Evolutionary conservation across 2,113 vertebrate genomes (phyloP), one percentile per base, ranked within the genome.

Genomic region (Micronisus gabar): DNA sequence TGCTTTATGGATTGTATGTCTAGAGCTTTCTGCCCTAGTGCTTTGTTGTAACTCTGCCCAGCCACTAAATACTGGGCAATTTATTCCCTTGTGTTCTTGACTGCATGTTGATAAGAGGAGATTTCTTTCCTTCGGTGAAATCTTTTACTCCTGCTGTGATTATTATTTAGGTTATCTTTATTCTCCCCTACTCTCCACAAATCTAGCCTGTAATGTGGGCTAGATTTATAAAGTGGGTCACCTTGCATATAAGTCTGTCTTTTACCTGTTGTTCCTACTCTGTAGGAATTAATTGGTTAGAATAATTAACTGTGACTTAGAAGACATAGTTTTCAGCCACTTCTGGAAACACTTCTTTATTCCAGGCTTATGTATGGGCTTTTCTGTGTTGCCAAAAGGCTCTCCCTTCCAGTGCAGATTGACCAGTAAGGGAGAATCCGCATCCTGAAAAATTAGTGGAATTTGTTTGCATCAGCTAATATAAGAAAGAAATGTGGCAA

Each of bases 1-100:
- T 1, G 1, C 66, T 36, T 82, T 2, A 1, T 21, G 71, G n/a
- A 9, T 17, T 2, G 0, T 40, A 30, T 73, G 34, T 67, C 32
- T 52, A n/a, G 56, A 45, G 17, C 45, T 48, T 78, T 67, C 68
- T 58, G 18, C 32, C 4, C 8, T 48, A 16, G 26, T 66, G 56
- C 56, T 82, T 76, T 81, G 18, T 59, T 89, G 56, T 78, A 71
- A 38, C n/a, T 87, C 41, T 86, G 41, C 27, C 19, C 32, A 63
- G 68, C 22, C 25, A 41, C 27, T 59, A 38, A 68, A 67, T 52
- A 34, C 43, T 23, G 34, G 12, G 14, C 26, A 58, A 1, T 53
- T 72, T 80, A 12, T 80, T 80, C 26, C 26, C 40, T 16, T 68
- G 6, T 52, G 34, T n/a, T 92, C 67, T 67, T 63, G 29, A 34